A percentile compares a stretch with the other conserved stretches of the same genome.
Conservation (phyloP, 2,888 invertebrate species). For the Acleris laterana region DNA sequence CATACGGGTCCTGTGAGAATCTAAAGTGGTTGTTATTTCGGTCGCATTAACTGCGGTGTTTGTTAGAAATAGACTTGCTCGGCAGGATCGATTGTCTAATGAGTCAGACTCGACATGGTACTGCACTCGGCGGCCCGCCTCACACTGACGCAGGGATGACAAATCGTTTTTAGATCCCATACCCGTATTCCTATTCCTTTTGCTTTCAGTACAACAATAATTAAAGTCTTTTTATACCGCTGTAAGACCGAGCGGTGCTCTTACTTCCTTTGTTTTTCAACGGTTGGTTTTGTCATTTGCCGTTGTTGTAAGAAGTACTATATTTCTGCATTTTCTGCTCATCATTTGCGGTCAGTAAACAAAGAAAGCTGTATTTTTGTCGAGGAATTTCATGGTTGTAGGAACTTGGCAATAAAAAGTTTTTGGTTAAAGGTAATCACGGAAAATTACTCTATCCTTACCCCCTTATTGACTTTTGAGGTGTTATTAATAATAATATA, state of each 20-base stretch:
- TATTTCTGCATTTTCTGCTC: constrained; percentile 14
- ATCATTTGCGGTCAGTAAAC: constrained; percentile 31
- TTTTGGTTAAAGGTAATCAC: no score
- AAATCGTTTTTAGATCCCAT: constrained; percentile 73
- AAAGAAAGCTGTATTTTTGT: constrained; percentile 7
- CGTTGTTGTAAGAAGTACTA: constrained; percentile 11
- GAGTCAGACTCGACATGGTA: constrained; percentile 76
- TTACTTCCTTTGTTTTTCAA: constrained; percentile 25
- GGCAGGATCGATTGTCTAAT: constrained; percentile 78
- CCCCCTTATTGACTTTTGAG: not conserved
- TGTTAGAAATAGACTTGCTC: constrained; percentile 48
- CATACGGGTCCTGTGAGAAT: constrained; percentile 40
- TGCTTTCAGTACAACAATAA: constrained; percentile 56
- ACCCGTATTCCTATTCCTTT: constrained; percentile 59
- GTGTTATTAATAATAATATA: not conserved
- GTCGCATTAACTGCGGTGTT: constrained; percentile 39
- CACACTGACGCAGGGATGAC: constrained; percentile 78
- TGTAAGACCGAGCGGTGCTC: constrained; percentile 18
- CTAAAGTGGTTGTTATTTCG: constrained; percentile 39
- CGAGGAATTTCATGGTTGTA: not conserved
- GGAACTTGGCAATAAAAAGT: not conserved
- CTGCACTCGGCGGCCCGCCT: constrained; percentile 74
- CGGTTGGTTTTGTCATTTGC: constrained; percentile 23
- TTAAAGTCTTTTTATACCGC: constrained; percentile 44
- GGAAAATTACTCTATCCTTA: not conserved